A percentile compares a stretch with the other conserved stretches of the same genome.
Conservation (phyloP, 2,113 vertebrate genomes). For the Pheucticus melanocephalus region DNA sequence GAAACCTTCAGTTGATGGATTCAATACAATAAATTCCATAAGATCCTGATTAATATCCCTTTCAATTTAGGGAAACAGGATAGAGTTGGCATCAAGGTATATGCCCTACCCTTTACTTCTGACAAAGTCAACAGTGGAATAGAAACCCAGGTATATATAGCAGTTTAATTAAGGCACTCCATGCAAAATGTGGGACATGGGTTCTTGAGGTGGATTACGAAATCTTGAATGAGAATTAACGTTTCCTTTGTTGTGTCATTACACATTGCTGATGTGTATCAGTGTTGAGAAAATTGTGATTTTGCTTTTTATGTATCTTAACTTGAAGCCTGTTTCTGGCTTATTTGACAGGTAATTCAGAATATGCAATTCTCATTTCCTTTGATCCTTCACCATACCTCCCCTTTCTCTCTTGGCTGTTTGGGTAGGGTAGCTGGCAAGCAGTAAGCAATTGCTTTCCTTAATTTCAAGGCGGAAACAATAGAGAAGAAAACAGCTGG, state of each 20-base stretch:
- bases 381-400: not conserved
- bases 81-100: not conserved
- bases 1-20: not conserved
- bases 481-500: not conserved
- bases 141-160: not conserved
- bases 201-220: not conserved
- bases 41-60: not conserved
- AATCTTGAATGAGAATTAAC: not conserved
- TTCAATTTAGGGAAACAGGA: not conserved
- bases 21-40: not conserved
- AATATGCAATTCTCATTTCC: not conserved
- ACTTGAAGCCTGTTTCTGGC: not conserved
- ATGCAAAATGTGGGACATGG: not conserved
- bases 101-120: not conserved
- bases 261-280: not conserved
- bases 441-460: not conserved
- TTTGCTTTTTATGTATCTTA: not conserved
- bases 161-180: not conserved
- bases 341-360: not conserved
- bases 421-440: not conserved
- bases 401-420: not conserved
- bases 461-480: not conserved
- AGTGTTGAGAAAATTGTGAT: not conserved
- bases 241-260: not conserved
- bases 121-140: not conserved